These are phyloP conservation scores for Percopsis omiscomaycus DNA, from an alignment of 2,797 vertebrate genomes.

Conservation along the genomic window DNA sequence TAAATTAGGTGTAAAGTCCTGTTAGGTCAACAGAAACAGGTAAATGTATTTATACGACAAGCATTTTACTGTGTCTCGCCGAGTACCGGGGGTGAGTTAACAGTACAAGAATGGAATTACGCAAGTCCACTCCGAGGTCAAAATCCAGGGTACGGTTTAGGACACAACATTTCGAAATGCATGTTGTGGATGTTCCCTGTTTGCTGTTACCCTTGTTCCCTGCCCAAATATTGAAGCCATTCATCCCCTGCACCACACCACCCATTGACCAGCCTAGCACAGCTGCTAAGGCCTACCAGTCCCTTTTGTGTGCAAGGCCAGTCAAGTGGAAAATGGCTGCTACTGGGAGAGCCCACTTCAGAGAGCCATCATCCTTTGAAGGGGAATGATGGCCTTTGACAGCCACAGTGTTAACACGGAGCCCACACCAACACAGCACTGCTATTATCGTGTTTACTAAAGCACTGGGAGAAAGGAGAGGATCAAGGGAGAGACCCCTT, in stretches of 20 bases:
- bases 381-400: conserved; percentile 80
- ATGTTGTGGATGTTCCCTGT: conserved; percentile 34
- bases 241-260: conserved; percentile 66
- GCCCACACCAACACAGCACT: conserved; percentile 60
- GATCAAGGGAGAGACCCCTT: conserved; percentile 55
- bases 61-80: conserved; percentile 17
- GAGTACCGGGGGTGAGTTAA: neutral
- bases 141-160: conserved; percentile 35
- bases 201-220: conserved; percentile 53
- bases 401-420: conserved; percentile 76
- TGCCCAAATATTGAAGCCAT: conserved; percentile 46
- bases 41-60: conserved; percentile 12
- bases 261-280: conserved; percentile 67
- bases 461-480: conserved; percentile 56
- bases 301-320: conserved; percentile 75
- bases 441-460: conserved; percentile 76
- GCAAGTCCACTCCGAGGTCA: conserved; percentile 33
- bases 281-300: conserved; percentile 75
- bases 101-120: conserved; percentile 17
- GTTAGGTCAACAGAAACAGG: conserved; percentile 9
- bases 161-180: conserved; percentile 54
- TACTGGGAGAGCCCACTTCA: conserved; percentile 78
- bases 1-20: conserved; percentile 3
- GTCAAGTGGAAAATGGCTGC: conserved; percentile 83
- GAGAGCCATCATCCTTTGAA: conserved; percentile 81